Evolutionary conservation across 2,888 invertebrate genomes (phyloP).

Genomic region (Drosophila diplacantha): DNA sequence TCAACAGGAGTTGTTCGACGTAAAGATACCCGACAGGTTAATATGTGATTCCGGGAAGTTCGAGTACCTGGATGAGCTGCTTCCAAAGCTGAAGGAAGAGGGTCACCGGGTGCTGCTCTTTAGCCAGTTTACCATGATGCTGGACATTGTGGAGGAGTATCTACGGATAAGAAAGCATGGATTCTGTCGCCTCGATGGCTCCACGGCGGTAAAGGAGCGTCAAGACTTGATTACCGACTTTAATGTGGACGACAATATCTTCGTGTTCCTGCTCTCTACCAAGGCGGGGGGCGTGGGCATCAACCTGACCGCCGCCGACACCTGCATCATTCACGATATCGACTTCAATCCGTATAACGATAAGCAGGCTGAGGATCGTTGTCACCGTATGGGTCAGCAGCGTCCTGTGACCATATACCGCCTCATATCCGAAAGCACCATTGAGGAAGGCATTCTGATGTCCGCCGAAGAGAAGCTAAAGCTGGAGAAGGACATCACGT

Average conservation of each 20-base stretch:
- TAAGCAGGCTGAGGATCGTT: slow-evolving; percentile 96
- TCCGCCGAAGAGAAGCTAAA: slow-evolving; percentile 94
- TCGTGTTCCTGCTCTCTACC: slow-evolving; percentile 94
- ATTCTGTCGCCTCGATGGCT: slow-evolving; percentile 92
- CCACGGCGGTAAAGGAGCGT: slow-evolving; percentile 90
- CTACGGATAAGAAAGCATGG: slow-evolving; percentile 84
- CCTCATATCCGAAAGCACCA: slow-evolving; percentile 89
- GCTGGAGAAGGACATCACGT: slow-evolving; percentile 90
- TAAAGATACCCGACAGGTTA: slow-evolving; percentile 82
- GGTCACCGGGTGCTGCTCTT: slow-evolving; percentile 93
- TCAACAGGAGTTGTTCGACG: slow-evolving; percentile 81
- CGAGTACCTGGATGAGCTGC: slow-evolving; percentile 85
- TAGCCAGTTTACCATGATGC: slow-evolving; percentile 97
- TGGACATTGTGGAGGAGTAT: slow-evolving; percentile 95
- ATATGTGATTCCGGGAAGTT: slow-evolving; percentile 94
- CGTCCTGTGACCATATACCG: slow-evolving; percentile 92
- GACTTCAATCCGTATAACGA: slow-evolving; percentile 99
- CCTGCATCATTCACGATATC: slow-evolving; percentile 96
- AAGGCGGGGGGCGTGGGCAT: slow-evolving; percentile 97
- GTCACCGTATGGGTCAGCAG: slow-evolving; percentile 87
- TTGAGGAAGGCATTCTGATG: slow-evolving; percentile 95
- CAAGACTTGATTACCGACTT: slow-evolving; percentile 94
- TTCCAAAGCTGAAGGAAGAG: slow-evolving; percentile 85
- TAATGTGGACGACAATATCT: slow-evolving; percentile 87
- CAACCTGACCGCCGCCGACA: slow-evolving; percentile 95